Base-by-base conservation (phyloP, 2,797 vertebrate genomes). In the Capromys pilorides region DNA sequence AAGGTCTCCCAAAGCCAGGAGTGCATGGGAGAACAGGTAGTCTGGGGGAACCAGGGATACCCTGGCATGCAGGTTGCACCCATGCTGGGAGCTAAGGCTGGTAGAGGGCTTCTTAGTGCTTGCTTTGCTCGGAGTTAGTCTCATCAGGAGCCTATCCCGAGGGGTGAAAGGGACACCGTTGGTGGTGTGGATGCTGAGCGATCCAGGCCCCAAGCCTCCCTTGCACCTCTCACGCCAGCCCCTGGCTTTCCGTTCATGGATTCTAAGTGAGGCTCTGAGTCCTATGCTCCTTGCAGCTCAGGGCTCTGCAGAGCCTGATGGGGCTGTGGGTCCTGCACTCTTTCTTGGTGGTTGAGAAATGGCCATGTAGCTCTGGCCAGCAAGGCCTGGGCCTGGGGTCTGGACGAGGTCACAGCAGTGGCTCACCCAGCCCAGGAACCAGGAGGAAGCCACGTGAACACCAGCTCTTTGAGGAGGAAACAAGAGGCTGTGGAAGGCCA, bases 11-110 rank as follows among this genome's bases (percentile, higher is more conserved):
- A 81, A 57, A n/a, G 14, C 2, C 5, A 33, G 24, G 49, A 28
- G 51, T 0, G 0, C 0, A 6, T 0, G 0, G 81, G 49, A 7
- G 39, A 3, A 12, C 33, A 19, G 3, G 5, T 4, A 18, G 21
- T 31, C 22, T 22, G 26, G 75, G 14, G 69, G 33, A 79, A 62
- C 2, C 6, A 6, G 11, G n/a, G 10, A 26, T 4, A 31, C 21
- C 3, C 2, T 1, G 11, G 7, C 0, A 4, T 1, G 18, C 7
- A 2, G 19, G 0, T 6, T 0, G 2, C 6, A 19, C 0, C 1
- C 21, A 69, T 11, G 10, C 3, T 24, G n/a, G 61, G 10, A 77
- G 39, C 6, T 1, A 19, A n/a, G 57, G 36, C n/a, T 54, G 5
- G 7, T 71, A 4, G 14, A 1, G 36, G 14, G 11, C 45, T 61